Evolutionary conservation across 2,797 vertebrate genomes (phyloP).

Genomic region (Channa striata): DNA sequence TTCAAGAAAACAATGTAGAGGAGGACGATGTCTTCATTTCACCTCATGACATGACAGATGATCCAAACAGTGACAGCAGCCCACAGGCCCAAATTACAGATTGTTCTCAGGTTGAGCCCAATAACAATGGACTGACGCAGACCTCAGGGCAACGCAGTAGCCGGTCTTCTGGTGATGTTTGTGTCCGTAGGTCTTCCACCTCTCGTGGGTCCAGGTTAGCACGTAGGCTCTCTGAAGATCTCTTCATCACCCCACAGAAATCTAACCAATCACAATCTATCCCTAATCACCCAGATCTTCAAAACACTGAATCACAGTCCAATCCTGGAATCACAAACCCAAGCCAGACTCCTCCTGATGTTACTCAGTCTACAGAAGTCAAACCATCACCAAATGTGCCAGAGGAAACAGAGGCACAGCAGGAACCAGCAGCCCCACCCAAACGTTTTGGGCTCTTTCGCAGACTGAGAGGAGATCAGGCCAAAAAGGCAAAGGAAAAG

Average conservation of each 20-base stretch:
- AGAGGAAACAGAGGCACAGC: conserved; percentile 1
- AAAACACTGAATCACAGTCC: conserved; percentile 14
- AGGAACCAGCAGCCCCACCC: conserved; percentile 19
- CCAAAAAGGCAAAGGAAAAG: conserved; percentile 46
- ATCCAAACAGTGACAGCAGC: conserved; percentile 6
- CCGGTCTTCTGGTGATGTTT: conserved; percentile 65
- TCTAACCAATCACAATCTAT: conserved; percentile 8
- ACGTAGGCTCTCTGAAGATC: conserved; percentile 69
- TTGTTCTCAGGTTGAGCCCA: conserved; percentile 1
- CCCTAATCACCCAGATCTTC: conserved; percentile 14
- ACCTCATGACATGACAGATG: conserved; percentile 18
- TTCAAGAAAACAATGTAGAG: conserved; percentile 24
- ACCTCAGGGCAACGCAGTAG: conserved; percentile 26
- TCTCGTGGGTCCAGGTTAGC: conserved; percentile 59
- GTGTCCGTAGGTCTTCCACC: conserved; percentile 72
- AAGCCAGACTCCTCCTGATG: conserved; percentile 7
- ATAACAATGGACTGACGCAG: conserved; percentile 8
- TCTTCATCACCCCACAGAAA: conserved; percentile 75
- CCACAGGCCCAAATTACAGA: conserved; percentile 26
- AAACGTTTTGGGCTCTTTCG: conserved; percentile 81
- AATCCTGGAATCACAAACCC: conserved; percentile 10
- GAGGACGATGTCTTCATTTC: conserved; percentile 15
- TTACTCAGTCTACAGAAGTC: conserved; percentile 1
- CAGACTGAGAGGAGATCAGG: conserved; percentile 73
- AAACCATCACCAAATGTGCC: neutral